These are phyloP conservation scores for Noctua comes DNA, from an alignment of 2,888 invertebrate species.

Conservation along the genomic window DNA sequence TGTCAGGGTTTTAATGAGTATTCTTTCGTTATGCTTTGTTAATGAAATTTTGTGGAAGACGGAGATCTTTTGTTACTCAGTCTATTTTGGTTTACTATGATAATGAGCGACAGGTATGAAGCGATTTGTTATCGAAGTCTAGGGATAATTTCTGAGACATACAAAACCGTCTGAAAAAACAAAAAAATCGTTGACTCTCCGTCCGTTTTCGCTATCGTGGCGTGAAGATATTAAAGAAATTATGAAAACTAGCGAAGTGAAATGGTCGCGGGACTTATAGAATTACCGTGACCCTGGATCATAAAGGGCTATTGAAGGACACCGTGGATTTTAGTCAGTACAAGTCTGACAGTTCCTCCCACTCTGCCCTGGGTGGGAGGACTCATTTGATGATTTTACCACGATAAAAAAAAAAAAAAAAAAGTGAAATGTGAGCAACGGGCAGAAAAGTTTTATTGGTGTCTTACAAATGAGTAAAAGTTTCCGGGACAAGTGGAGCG, in stretches of 20 bases:
- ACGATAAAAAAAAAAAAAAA: no score
- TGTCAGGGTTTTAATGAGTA: constrained; percentile 52
- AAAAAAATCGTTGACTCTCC: background rate
- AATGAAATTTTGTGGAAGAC: constrained; percentile 17
- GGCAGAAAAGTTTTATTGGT: constrained; percentile 54
- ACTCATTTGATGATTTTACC: no score
- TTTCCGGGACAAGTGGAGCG: constrained; percentile 33
- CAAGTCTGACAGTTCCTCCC: no score
- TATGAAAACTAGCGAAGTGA: constrained; percentile 46
- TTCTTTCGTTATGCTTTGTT: constrained; percentile 48
- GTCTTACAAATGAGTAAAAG: constrained; percentile 60
- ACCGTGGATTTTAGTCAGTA: no score
- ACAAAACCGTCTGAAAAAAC: background rate
- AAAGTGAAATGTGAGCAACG: constrained; percentile 40
- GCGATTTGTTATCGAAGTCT: background rate
- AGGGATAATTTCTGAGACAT: background rate
- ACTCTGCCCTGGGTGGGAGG: no score
- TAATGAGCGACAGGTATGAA: background rate
- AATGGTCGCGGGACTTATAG: no score
- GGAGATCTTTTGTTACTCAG: background rate
- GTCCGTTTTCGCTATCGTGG: constrained; percentile 10
- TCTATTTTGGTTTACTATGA: background rate
- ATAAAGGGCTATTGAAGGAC: no score
- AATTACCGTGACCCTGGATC: no score
- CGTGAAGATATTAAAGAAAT: constrained; percentile 45